Evolutionary conservation across 2,888 invertebrate genomes (phyloP), one percentile per base, ranked within the genome.

Genomic region (Amblyteles armatorius): DNA sequence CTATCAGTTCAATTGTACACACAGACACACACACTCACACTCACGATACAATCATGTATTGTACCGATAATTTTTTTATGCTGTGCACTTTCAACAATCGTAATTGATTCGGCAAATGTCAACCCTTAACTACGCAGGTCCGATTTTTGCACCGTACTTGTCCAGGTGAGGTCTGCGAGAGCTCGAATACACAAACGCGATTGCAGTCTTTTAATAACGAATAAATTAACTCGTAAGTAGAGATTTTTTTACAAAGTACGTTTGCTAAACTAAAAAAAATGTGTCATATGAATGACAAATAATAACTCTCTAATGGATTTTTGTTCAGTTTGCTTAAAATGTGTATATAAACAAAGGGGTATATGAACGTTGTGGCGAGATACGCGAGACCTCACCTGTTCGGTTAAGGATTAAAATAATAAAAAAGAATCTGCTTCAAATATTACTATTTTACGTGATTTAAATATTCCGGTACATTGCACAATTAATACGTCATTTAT

Each of bases 131-230:
- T 13, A 22, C 26, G 26, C 57, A 57, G 57, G 22, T 57, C 57
- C 13, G 22, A 9, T 57, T 57, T 57, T 11, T 57, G 5, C 57
- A 57, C 22, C 26, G 4, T 22, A 26, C 26, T 57, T 26, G 11
- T 57, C 57, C 57, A 57, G 57, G 57, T 57, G 57, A 57, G 57
- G 57, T 57, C 57, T 57, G 57, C 11, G 57, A 57, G 11, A 26
- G 57, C 22, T 57, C 57, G 57, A 57, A 26, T 57, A 57, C 57
- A 26, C 57, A 57, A 57, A 57, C 22, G 22, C 57, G 22, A 26
- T 57, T 57, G 22, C 57, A 57, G 57, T 22, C 13, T 57, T 57
- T 26, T 57, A 26, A 57, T 57, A 57, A 57, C 26, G 57, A 22
- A 57, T 57, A 22, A 26, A 57, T 57, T 9, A 22, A 57, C 26